Conservation (phyloP, 2,888 invertebrate genomes). For the Mylabris sibirica region DNA sequence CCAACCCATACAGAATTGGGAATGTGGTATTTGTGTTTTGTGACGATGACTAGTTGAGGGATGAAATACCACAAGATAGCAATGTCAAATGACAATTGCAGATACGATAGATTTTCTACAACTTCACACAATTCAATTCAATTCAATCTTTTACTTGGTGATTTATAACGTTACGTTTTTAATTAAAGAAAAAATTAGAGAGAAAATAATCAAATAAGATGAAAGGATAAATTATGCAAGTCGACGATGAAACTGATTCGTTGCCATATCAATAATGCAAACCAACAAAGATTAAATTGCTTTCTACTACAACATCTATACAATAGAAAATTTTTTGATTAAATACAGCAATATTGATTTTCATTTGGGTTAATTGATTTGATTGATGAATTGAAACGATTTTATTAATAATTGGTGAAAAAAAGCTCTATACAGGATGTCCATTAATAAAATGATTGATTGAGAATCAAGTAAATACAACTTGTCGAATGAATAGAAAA, state of each 20-base stretch:
- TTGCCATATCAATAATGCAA: too few species aligned
- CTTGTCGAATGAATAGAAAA: neutral
- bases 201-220: neutral
- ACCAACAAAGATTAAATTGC: too few species aligned
- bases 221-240: neutral
- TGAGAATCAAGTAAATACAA: neutral
- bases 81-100: neutral
- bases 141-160: neutral
- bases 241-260: too few species aligned
- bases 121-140: neutral
- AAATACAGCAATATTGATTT: neutral
- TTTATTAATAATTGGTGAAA: neutral
- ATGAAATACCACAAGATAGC: neutral
- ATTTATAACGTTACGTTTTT: neutral
- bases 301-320: too few species aligned
- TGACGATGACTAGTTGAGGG: neutral
- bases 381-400: neutral
- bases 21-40: neutral
- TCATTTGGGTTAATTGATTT: neutral
- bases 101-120: neutral
- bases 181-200: neutral
- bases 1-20: neutral
- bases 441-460: slow-evolving; percentile 5
- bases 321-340: too few species aligned
- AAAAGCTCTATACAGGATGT: neutral